Evolutionary conservation across 2,113 vertebrate genomes (phyloP).

Genomic region (Bubo scandiacus): DNA sequence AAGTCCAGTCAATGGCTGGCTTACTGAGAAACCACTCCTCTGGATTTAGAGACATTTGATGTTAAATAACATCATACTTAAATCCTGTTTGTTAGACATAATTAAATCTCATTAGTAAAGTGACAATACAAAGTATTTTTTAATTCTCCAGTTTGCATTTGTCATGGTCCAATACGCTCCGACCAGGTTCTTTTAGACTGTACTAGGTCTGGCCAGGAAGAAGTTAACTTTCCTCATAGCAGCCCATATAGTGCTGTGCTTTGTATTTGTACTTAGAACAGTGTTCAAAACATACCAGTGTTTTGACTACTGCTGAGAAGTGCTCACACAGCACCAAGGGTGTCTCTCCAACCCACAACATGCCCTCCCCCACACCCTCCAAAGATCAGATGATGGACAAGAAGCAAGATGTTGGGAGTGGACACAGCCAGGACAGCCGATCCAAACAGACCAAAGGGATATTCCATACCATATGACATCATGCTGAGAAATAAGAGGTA

Average conservation of each 20-base stretch:
- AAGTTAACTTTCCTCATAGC: not conserved
- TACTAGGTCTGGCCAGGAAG: not conserved
- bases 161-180: not conserved
- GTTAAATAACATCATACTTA: not conserved
- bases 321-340: not conserved
- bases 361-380: not conserved
- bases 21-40: not conserved
- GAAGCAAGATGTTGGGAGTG: not conserved
- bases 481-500: not conserved
- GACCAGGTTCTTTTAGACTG: not conserved
- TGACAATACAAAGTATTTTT: not conserved
- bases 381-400: not conserved
- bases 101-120: not conserved
- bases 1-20: not conserved
- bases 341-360: not conserved
- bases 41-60: not conserved
- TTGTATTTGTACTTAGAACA: not conserved
- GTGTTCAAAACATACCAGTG: not conserved
- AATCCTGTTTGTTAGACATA: not conserved
- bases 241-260: not conserved
- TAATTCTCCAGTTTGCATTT: not conserved
- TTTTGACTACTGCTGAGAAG: not conserved
- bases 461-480: fast-evolving
- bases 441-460: not conserved
- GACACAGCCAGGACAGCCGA: not conserved